Base-by-base conservation (phyloP, 2,797 vertebrate species). In the Botia kubotai region DNA sequence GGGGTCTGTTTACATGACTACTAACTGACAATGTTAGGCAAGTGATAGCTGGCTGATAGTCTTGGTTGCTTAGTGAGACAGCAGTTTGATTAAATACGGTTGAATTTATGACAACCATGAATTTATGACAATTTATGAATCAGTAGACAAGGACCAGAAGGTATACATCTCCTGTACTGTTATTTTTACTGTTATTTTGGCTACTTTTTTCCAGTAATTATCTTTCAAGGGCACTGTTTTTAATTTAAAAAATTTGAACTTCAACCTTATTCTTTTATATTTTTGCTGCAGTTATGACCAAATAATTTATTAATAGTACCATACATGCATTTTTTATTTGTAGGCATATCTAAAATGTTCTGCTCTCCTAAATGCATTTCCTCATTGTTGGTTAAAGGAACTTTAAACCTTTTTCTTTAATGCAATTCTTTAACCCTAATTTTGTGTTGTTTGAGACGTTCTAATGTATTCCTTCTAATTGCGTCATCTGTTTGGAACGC, bases 231-330 rank as follows among this genome's bases (percentile, higher is more conserved):
- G 48, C 46, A 76, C 33, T n/a, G 2, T 53, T 12, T n/a, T 13
- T 43, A 7, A 26, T 48, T 46, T 21, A 63, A 19, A 10, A 75
- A 21, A 36, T 55, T 19, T 75, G 16, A 70, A 19, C 77, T 87
- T 82, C 71, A 87, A 43, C 85, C 46, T 57, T 58, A 76, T 48
- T 65, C 85, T 80, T 53, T 66, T 67, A 55, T 58, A 79, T 79
- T 80, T 75, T 68, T 57, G 55, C 58, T 57, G 58, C 72, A 81
- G 80, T 84, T 83, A 86, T 80, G 72, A 82, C 72, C 76, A 58
- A 79, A 89, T 88, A 3, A 86, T 86, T 85, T 88, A 87, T 88
- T 87, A 81, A 86, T 89, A 85, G 75, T 76, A 36, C 57, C 43
- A 58, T 52, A 62, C 70, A 84, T 81, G 72, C 69, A 83, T 85